phyloP scores from a whole-genome alignment of 2,113 vertebrate species.

The Eulemur rufifrons region DNA sequence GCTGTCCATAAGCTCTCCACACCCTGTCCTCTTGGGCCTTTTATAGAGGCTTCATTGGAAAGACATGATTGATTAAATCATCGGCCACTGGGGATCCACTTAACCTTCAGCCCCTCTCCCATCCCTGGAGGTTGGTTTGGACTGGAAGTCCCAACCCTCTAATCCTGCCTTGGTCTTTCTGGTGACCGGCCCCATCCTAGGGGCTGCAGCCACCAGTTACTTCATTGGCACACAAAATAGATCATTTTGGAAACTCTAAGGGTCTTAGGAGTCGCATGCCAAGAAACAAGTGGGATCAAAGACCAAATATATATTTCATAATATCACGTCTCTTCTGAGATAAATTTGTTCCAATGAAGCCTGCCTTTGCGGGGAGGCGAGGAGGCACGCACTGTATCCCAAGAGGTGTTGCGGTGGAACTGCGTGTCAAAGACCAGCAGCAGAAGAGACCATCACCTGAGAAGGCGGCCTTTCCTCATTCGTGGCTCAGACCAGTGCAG shows the following conservation, averaged over 20 bases:
- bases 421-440: not conserved
- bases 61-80: not conserved
- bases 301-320: not conserved
- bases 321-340: not conserved
- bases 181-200: not conserved
- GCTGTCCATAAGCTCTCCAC: not conserved
- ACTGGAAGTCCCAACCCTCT: not conserved
- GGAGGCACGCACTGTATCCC: not conserved
- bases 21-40: not conserved
- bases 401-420: rapidly evolving
- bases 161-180: not conserved
- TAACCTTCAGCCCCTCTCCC: not conserved
- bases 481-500: rapidly evolving
- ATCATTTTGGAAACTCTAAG: not conserved
- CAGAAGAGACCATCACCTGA: rapidly evolving
- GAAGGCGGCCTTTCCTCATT: rapidly evolving
- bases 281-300: not conserved
- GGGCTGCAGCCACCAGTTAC: not conserved
- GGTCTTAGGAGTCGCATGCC: not conserved
- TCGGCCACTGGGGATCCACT: not conserved
- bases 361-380: not conserved
- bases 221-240: not conserved
- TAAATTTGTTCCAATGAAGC: not conserved
- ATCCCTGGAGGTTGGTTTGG: not conserved
- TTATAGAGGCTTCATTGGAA: not conserved